Base-by-base conservation (phyloP, 1,140 invertebrate genomes). In the Trichonephila clavipes region DNA sequence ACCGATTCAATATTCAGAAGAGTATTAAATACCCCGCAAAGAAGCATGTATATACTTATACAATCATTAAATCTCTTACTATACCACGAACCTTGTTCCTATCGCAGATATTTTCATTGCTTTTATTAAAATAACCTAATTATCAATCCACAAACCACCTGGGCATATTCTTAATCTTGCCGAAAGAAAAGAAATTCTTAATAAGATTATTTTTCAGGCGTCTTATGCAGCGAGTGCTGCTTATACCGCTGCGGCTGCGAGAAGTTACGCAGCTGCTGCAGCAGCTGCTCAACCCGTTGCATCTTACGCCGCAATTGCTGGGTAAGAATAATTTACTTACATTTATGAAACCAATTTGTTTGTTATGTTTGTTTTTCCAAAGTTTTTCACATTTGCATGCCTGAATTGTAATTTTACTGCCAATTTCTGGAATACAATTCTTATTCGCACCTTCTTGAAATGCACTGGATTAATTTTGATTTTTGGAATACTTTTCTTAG, bases 171-270 rank as follows among this genome's bases (percentile, higher is more conserved):
- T 51, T 51, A 51, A 51, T 51, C 51, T 51, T 51, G 10, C 7
- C 8, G 1, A 51, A 51, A 51, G 51, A 10, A 51, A 51, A 51
- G 2, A 51, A 51, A 51, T 51, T 51, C 51, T 51, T 51, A 51
- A 51, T 51, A 51, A 51, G 51, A 51, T 83, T 85, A 21, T 28
- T 64, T 96, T 94, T 82, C 95, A 96, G 95, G 96, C 96, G 90
- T 95, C 95, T 21, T 96, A 96, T 94, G 95, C 95, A 81, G 95
- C 96, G 95, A 98, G 97, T 95, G 98, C 98, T 44, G 97, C 97
- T 77, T 98, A 98, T 95, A 97, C 97, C 82, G 97, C 98, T 64
- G 98, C 97, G 72, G 97, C 98, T 81, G 97, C 98, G 77, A 96
- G 97, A 95, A 97, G 97, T 94, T 97, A 97, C 95, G 97, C 97